A percentile compares a stretch with the other conserved stretches of the same genome.
phyloP scores from a whole-genome alignment of 2,888 invertebrate genomes.

The Tetragonisca angustula region DNA sequence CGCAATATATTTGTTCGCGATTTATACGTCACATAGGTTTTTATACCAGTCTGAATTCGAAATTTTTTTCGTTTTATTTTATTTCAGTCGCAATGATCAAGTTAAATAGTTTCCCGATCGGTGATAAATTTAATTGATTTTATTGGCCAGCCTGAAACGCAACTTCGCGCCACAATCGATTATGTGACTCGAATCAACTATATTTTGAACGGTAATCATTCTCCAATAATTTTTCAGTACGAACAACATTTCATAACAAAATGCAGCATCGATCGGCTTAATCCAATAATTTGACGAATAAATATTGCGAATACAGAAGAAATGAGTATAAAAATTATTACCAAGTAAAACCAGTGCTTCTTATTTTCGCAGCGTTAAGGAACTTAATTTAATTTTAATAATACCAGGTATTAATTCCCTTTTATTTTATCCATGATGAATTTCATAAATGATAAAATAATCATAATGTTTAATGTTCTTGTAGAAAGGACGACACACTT shows the following conservation, averaged over 20 bases:
- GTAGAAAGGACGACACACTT: neutral
- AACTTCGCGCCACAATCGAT: neutral
- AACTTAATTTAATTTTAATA: slow-evolving; percentile 1
- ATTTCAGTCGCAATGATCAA: too few relatives aligned
- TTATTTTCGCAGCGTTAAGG: slow-evolving; percentile 33
- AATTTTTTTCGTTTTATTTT: neutral
- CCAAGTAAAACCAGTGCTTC: neutral
- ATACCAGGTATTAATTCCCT: slow-evolving; percentile 11
- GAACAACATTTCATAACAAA: neutral
- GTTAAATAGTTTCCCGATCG: neutral
- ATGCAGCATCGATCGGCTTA: slow-evolving; percentile 45
- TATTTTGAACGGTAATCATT: too few relatives aligned
- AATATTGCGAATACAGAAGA: neutral
- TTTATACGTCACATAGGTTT: neutral
- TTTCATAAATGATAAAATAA: neutral
- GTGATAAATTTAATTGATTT: slow-evolving; percentile 14
- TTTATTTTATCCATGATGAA: slow-evolving; percentile 16
- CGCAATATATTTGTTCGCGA: neutral
- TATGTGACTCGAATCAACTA: neutral
- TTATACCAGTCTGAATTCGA: neutral
- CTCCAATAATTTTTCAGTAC: too few relatives aligned
- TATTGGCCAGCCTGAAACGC: slow-evolving; percentile 5
- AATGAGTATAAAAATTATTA: neutral
- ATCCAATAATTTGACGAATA: neutral
- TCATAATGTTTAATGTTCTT: neutral